Base-by-base conservation (phyloP, 1,140 invertebrate genomes). In the Drosophila sucinea region DNA sequence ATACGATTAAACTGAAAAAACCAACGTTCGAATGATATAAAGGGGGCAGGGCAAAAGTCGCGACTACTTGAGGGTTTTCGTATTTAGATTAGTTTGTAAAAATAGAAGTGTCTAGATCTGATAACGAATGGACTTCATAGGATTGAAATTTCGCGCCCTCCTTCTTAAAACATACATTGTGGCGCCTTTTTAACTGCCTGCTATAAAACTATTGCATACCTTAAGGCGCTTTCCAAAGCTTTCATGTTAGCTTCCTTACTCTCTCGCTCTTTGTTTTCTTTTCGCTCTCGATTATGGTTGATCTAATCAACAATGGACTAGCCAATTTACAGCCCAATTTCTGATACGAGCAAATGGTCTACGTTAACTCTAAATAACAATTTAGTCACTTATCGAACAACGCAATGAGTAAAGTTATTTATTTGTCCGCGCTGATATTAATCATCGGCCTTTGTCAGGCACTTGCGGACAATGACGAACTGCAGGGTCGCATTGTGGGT, bases 401-500 rank as follows among this genome's bases (percentile, higher is more conserved):
- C 80, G 75, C 69, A 72, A 85, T 85, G 81, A 65, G 72, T 63
- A 85, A 86, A 54, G 66, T 55, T 55, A 41, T 11, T 72, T 10
- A 54, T 44, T 6, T 54, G 72, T 32, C 23, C 6, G 58, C 23
- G 0, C 4, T 60, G 35, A 3, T 38, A 7, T 40, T 86, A 5
- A 29, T 76, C 3, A 56, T 44, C n/a, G 35, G n/a, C 65, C 32
- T 17, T 11, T 57, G 8, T 33, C 55, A 35, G 58, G 66, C 30
- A 66, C 8, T 7, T 33, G 57, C 10, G 1, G 40, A n/a, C 7
- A 51, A 63, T 0, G 8, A 8, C n/a, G 38, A 61, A 1, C 8
- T 57, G 3, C 78, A 77, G 35, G 72, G 73, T 0, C 81, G 83
- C 25, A 90, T 91, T 17, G 72, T 91, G 27, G 90, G 90, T 1